Evolutionary conservation across 2,113 vertebrate genomes (phyloP), one percentile per base, ranked within the genome.

Genomic region (Ptyas mucosa): DNA sequence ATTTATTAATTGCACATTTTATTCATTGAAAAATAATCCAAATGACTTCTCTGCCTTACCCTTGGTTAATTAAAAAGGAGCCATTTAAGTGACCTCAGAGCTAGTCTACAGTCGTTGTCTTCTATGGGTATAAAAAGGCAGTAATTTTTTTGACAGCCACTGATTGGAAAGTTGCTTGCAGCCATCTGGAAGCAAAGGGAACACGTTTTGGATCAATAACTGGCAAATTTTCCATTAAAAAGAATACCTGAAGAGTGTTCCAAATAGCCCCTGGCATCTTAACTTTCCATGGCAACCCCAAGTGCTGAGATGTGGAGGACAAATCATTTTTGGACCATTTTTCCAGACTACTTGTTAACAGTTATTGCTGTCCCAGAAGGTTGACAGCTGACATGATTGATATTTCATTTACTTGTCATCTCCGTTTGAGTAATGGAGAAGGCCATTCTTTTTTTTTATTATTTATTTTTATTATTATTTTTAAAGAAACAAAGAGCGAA

Each of bases 181-280:
- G 99, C 98, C 97, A 98, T 98, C 94, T 96, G 95, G 23, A 95
- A 97, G 98, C 98, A 97, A 96, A 97, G 96, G 96, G 94, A 98
- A 98, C 98, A 98, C 97, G 98, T 98, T 98, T 97, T 98, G 98
- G 98, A 99, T 99, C 99, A 98, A 99, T 99, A 99, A 98, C 98
- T 98, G 97, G 98, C 99, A 98, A 98, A 99, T 99, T 99, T 99
- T 97, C 98, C 98, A 99, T 99, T 99, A 99, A 98, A 98, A 99
- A 98, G 98, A 98, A 98, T 98, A 98, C 98, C 98, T 98, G 98
- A 97, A 97, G 98, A 98, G 97, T 98, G 98, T 98, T 97, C 97
- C 98, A 98, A 98, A 98, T 98, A 98, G 98, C 98, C 98, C 97
- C 97, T 98, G 98, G 98, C 98, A 97, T 96, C 98, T 98, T 98